Percentiles rank a stretch among this genome's conserved stretches.
These are phyloP conservation scores for Brotula barbata DNA, from an alignment of 2,797 vertebrate genomes.

Conservation along the genomic window DNA sequence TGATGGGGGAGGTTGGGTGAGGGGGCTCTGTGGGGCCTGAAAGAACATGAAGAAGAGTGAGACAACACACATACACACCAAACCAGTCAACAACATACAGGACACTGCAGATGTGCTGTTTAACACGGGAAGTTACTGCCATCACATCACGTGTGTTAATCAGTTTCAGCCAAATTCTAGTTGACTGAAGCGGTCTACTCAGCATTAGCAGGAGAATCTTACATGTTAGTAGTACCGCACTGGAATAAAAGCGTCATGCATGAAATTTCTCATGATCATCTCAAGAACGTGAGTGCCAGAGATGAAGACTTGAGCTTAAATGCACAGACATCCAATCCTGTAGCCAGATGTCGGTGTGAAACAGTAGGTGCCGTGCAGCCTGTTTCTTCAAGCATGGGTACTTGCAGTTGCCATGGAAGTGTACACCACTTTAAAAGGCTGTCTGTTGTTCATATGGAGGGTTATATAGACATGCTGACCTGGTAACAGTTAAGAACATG, in stretches of 20 bases:
- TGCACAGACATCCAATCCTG: background rate
- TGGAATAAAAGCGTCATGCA: constrained; percentile 48
- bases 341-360: background rate
- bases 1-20: constrained; percentile 82
- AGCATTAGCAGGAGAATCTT: constrained; percentile 5
- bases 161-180: background rate
- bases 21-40: constrained; percentile 82
- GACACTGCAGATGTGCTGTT: constrained; percentile 3
- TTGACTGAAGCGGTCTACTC: background rate
- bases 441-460: background rate
- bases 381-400: constrained; percentile 20
- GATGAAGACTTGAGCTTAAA: background rate
- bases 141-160: constrained; percentile 33
- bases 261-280: constrained; percentile 30
- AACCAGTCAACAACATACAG: constrained; percentile 19
- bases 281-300: constrained; percentile 2
- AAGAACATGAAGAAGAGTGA: constrained; percentile 80
- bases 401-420: constrained; percentile 45
- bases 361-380: background rate
- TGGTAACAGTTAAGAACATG: constrained; percentile 35
- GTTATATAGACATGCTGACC: constrained; percentile 27
- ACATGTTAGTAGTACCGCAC: constrained; percentile 24
- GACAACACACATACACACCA: constrained; percentile 58
- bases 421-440: constrained; percentile 10
- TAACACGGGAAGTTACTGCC: background rate